Conservation (phyloP, 64 coral and sea anemone genomes). For the Catalaphyllia jardinei region DNA sequence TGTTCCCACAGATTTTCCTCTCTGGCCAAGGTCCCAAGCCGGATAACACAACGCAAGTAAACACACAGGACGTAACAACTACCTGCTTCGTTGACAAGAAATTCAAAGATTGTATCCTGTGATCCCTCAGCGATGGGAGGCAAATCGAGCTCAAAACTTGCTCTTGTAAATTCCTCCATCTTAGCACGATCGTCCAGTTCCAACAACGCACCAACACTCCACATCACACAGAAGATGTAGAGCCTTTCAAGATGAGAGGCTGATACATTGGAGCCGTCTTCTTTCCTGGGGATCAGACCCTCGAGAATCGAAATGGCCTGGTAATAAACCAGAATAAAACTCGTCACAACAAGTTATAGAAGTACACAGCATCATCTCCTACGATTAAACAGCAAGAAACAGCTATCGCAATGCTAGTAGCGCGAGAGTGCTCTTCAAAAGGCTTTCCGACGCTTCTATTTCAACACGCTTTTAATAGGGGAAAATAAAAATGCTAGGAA, state of each 20-base stretch:
- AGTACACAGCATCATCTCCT: background rate
- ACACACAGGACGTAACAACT: background rate
- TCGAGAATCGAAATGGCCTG: constrained; percentile 89
- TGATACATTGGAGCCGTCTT: constrained; percentile 74
- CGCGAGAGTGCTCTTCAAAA: too few species aligned
- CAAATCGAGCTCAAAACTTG: constrained; percentile 82
- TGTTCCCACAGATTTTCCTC: background rate
- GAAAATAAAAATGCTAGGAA: too few species aligned
- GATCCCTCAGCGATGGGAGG: constrained; percentile 61
- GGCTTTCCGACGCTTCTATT: too few species aligned
- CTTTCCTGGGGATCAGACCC: constrained; percentile 88
- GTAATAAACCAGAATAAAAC: background rate
- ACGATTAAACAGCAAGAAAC: too few species aligned
- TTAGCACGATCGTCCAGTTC: constrained; percentile 93
- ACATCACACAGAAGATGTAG: constrained; percentile 95
- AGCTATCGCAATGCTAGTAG: too few species aligned
- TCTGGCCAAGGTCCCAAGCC: too few species aligned
- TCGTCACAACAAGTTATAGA: background rate
- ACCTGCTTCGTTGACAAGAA: constrained; percentile 91
- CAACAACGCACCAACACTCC: constrained; percentile 90
- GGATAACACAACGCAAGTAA: too few species aligned
- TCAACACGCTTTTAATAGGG: too few species aligned
- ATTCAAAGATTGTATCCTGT: constrained; percentile 90
- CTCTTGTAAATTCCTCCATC: constrained; percentile 82
- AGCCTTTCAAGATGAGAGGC: constrained; percentile 81